Conservation (phyloP, 2,888 invertebrate genomes). For the Microplitis manilae region DNA sequence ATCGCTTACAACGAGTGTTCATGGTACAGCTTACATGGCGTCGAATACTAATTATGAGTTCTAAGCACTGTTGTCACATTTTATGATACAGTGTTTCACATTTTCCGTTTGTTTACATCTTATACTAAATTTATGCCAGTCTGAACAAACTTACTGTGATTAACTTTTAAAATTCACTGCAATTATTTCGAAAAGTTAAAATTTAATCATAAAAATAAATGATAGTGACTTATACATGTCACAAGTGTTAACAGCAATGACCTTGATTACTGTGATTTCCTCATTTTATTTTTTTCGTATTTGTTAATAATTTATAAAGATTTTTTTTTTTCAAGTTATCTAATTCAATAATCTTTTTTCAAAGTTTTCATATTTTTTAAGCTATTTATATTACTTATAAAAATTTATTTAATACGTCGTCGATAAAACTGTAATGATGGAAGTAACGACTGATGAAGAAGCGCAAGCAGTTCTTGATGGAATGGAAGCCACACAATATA, state of each 20-base stretch:
- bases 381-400: background rate
- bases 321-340: background rate
- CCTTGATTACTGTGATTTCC: background rate
- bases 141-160: background rate
- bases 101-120: conserved; percentile 68
- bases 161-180: background rate
- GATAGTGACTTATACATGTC: background rate
- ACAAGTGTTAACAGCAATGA: background rate
- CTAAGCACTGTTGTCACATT: conserved; percentile 71
- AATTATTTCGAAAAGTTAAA: background rate
- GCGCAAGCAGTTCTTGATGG: conserved; percentile 67
- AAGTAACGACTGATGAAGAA: conserved; percentile 66
- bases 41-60: conserved; percentile 44
- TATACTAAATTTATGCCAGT: conserved; percentile 34
- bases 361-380: background rate
- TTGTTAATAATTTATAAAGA: background rate
- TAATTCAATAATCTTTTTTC: background rate
- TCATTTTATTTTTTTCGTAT: background rate
- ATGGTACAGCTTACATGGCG: conserved; percentile 59
- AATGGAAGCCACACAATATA: conserved; percentile 70
- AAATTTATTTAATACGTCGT: background rate
- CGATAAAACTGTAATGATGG: conserved; percentile 58
- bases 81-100: conserved; percentile 71
- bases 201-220: background rate
- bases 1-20: no score